phyloP scores from a whole-genome alignment of 2,888 invertebrate species.

The Zaprionus obscuricornis region DNA sequence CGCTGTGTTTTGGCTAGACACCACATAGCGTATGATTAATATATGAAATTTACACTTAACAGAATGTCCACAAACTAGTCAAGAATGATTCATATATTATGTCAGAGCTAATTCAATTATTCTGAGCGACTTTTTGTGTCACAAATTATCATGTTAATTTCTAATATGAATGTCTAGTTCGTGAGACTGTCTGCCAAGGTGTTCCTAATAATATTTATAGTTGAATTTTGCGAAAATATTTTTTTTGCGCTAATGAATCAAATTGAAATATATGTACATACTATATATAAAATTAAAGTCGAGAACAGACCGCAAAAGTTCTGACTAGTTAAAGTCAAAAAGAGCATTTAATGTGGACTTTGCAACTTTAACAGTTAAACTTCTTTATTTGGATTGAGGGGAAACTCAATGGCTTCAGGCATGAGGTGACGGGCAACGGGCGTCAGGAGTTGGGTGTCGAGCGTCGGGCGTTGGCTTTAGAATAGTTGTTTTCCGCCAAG shows the following conservation, averaged over 20 bases:
- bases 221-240: background rate
- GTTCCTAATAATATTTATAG: background rate
- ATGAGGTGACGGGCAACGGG: too few relatives aligned
- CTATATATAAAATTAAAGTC: constrained; percentile 17
- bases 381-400: constrained; percentile 20
- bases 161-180: background rate
- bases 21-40: constrained; percentile 41
- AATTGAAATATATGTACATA: too few relatives aligned
- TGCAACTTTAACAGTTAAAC: constrained; percentile 25
- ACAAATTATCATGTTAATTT: constrained; percentile 40
- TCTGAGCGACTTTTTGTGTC: constrained; percentile 53
- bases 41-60: constrained; percentile 18
- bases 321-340: constrained; percentile 2
- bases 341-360: constrained; percentile 8
- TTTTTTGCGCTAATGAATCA: background rate
- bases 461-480: constrained; percentile 26
- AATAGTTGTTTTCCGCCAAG: constrained; percentile 14
- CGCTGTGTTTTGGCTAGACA: background rate
- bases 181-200: background rate
- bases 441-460: too few relatives aligned
- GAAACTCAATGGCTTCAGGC: constrained; percentile 14
- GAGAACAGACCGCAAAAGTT: constrained; percentile 21
- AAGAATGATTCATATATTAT: constrained; percentile 55
- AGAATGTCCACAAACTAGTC: background rate
- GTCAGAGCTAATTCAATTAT: constrained; percentile 60